Evolutionary conservation across 2,113 vertebrate species (phyloP), one percentile per base, ranked within the genome.

Genomic region (Diphyllodes magnificus): DNA sequence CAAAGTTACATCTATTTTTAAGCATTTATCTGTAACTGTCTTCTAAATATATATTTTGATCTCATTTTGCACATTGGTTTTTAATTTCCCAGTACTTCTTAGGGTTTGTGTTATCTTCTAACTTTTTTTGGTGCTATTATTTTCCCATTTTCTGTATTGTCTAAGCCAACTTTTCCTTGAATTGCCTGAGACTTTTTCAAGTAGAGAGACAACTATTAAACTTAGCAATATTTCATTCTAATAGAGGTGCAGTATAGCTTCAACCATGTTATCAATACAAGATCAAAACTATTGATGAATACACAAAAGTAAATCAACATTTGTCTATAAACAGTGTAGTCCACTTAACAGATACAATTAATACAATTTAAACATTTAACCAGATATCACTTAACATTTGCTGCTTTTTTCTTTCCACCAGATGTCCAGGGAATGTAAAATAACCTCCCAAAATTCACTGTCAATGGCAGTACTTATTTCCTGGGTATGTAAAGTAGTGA

Each of bases 261-360:
- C 54, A 91, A 79, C 68, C 54, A 33, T 28, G 40, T 94, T 94
- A 95, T 97, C 96, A 92, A 97, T 97, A 97, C 25, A 42, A 77
- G 95, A 93, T 96, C 96, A 97, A 97, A 96, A 95, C 63, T 97
- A 98, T 97, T 97, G 97, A 97, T 95, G 92, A 93, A 96, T 27
- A 15, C 66, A 93, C 93, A 96, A 96, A 97, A 83, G 24, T 77
- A 92, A 96, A 94, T 93, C 77, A 92, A 37, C 80, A 59, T 90
- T 93, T 93, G 80, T 92, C 96, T 94, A 88, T 97, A 93, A 97
- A 96, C 47, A 84, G 42, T 64, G 63, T 79, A 76, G 73, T 66
- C 86, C 77, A 50, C 93, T 97, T 93, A 93, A 70, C 73, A 83
- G 83, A 44, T 54, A 30, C 16, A 83, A 88, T 95, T 96, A 95